phyloP scores from a whole-genome alignment of 2,888 invertebrate species.

The Caenorhabditis imperialis region DNA sequence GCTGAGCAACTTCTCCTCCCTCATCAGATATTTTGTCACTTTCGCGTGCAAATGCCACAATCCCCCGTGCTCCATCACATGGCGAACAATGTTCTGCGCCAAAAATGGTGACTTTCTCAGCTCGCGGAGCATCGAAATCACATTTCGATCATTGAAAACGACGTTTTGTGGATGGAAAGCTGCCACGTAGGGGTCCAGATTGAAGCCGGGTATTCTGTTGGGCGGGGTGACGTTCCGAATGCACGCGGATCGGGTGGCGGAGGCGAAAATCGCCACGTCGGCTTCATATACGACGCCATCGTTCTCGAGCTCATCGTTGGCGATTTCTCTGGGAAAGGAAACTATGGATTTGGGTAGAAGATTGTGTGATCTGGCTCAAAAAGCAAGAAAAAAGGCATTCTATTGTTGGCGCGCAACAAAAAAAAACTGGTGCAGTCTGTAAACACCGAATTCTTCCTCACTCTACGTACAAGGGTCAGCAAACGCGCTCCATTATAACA shows the following conservation, averaged over 20 bases:
- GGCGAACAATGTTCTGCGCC: conserved; percentile 38
- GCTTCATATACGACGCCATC: neutral
- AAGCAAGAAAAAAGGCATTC: too few species aligned
- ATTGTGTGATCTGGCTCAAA: too few species aligned
- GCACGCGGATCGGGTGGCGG: conserved; percentile 1
- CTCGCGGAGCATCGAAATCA: conserved; percentile 4
- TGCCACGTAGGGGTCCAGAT: conserved; percentile 12
- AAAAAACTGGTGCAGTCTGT: too few species aligned
- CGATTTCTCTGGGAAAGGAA: conserved; percentile 5
- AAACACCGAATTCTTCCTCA: too few species aligned
- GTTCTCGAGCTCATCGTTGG: neutral
- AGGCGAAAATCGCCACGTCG: conserved; percentile 11
- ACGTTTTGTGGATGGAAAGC: conserved; percentile 9
- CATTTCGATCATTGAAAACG: conserved; percentile 10
- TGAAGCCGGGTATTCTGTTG: neutral
- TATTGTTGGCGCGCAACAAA: too few species aligned
- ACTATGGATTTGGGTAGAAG: neutral
- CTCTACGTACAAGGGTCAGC: too few species aligned
- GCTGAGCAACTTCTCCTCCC: conserved; percentile 10
- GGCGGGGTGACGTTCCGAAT: conserved; percentile 1
- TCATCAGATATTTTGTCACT: conserved; percentile 15
- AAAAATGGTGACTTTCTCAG: conserved; percentile 30
- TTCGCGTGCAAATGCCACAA: conserved; percentile 19
- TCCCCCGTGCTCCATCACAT: neutral
- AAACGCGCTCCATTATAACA: too few species aligned